Evolutionary conservation across 1,140 invertebrate species (phyloP).

Genomic region (Adelges cooleyi): DNA sequence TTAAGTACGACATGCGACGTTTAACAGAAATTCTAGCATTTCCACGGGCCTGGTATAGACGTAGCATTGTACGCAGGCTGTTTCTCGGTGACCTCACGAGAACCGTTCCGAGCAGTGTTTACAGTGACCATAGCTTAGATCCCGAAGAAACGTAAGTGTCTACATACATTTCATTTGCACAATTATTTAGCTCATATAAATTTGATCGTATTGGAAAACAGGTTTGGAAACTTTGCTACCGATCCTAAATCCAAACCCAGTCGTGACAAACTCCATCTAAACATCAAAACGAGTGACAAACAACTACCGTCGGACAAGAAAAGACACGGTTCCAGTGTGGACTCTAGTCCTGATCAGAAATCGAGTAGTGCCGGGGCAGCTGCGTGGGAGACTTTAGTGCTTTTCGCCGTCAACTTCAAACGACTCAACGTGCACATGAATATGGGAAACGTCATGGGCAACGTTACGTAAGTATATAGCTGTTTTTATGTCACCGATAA

Average conservation of each 20-base stretch:
- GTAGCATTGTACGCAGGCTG: slow-evolving; percentile 79
- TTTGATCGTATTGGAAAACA: not conserved
- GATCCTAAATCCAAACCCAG: not conserved
- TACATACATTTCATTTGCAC: not conserved
- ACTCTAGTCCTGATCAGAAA: slow-evolving; percentile 43
- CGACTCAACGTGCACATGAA: slow-evolving; percentile 94
- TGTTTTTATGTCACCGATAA: not conserved
- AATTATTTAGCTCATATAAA: not conserved
- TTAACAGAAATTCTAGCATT: slow-evolving; percentile 93
- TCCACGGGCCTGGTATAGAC: slow-evolving; percentile 94
- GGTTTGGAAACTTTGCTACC: slow-evolving; percentile 3
- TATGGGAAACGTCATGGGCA: slow-evolving; percentile 98
- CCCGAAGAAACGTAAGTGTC: slow-evolving; percentile 12
- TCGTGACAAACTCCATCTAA: slow-evolving; percentile 21
- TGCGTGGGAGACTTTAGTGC: slow-evolving; percentile 87
- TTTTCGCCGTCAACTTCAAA: slow-evolving; percentile 92
- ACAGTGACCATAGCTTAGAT: slow-evolving; percentile 27
- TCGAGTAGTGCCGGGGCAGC: slow-evolving; percentile 37
- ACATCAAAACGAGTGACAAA: slow-evolving; percentile 22
- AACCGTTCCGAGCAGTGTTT: slow-evolving; percentile 15
- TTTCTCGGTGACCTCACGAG: slow-evolving; percentile 70
- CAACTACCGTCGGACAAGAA: slow-evolving; percentile 1
- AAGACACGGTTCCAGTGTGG: slow-evolving; percentile 37
- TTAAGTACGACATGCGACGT: slow-evolving; percentile 98
- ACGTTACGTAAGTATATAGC: slow-evolving; percentile 50